Base-by-base conservation (phyloP, 2,797 vertebrate species). In the Spinibarbus caldwelli region DNA sequence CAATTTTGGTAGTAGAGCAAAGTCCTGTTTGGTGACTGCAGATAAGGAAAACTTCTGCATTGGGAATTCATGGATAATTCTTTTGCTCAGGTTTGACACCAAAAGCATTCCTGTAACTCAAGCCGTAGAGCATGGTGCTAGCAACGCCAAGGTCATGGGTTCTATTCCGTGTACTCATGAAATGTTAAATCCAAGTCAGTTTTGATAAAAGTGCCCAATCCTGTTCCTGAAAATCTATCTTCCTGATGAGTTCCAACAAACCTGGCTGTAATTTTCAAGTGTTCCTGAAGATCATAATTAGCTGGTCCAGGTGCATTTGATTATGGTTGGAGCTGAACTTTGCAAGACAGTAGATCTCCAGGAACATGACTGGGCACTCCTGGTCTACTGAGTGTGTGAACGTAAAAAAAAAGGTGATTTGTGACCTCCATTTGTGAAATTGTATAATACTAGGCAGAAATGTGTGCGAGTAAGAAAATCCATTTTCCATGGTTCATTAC, bases 401-500 rank as follows among this genome's bases (percentile, higher is more conserved):
- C 5, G 1, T 26, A 15, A 38, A 38, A n/a, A n/a, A n/a, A 38
- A 17, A 5, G n/a, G 9, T 41, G 2, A 59, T 41, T 62, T 57
- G 14, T 57, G 54, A 78, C 15, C 15, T 59, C n/a, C 1, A 6
- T 15, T 41, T 59, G 52, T 54, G 7, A 41, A 23, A 76, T 12
- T 38, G 34, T 70, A 41, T 2, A 70, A 38, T 70, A 70, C n/a
- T 70, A 38, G 19, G 31, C 19, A 72, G 70, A 17, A 64, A 43
- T 9, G 38, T 15, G 11, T 73, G 59, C 66, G 47, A 31, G 17
- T 43, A 66, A 47, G 19, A 47, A 66, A 79, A 80, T 23, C 1
- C n/a, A 14, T 21, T 14, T 34, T 23, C 45, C 6, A 15, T 76
- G 12, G 34, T 19, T 43, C n/a, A 79, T 19, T 92, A 99, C 98